Conservation (phyloP, 2,113 vertebrate genomes). For the Perca flavescens region DNA sequence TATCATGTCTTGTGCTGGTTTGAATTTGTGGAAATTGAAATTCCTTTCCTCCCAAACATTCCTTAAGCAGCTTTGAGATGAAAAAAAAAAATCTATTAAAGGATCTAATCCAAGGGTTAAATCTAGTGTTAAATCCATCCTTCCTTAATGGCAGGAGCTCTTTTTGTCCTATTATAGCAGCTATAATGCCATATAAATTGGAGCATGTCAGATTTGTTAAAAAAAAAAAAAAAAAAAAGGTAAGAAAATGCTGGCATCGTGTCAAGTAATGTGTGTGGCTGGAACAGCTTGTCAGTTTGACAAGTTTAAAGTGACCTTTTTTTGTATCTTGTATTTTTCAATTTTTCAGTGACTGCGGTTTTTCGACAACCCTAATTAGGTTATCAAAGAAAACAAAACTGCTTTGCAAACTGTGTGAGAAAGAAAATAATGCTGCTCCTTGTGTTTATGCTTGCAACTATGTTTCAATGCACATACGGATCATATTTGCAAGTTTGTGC, state of each 20-base stretch:
- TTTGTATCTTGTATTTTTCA: slow-evolving; percentile 19
- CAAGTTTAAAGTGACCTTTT: slow-evolving; percentile 64
- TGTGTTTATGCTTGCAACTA: slow-evolving; percentile 7
- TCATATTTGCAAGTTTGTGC: slow-evolving; percentile 31
- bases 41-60: slow-evolving; percentile 25
- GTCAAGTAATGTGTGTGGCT: slow-evolving; percentile 33
- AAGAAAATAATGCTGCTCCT: slow-evolving; percentile 2
- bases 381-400: slow-evolving; percentile 38
- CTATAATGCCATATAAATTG: slow-evolving; percentile 30
- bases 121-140: slow-evolving; percentile 2
- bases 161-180: slow-evolving; percentile 13
- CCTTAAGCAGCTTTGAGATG: neutral
- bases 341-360: slow-evolving; percentile 12
- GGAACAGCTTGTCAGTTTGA: slow-evolving; percentile 60
- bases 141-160: slow-evolving; percentile 3
- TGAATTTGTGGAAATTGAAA: slow-evolving; percentile 48
- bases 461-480: slow-evolving; percentile 9
- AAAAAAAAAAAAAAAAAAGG: slow-evolving; percentile 16
- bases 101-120: neutral
- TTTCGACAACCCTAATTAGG: slow-evolving; percentile 41
- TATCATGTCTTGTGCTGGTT: slow-evolving; percentile 26
- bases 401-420: slow-evolving; percentile 27
- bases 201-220: slow-evolving; percentile 24
- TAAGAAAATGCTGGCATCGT: slow-evolving; percentile 11
- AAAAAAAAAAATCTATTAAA: neutral